Evolutionary conservation across 2,113 vertebrate genomes (phyloP), one percentile per base, ranked within the genome.

Genomic region (Chitala chitala): DNA sequence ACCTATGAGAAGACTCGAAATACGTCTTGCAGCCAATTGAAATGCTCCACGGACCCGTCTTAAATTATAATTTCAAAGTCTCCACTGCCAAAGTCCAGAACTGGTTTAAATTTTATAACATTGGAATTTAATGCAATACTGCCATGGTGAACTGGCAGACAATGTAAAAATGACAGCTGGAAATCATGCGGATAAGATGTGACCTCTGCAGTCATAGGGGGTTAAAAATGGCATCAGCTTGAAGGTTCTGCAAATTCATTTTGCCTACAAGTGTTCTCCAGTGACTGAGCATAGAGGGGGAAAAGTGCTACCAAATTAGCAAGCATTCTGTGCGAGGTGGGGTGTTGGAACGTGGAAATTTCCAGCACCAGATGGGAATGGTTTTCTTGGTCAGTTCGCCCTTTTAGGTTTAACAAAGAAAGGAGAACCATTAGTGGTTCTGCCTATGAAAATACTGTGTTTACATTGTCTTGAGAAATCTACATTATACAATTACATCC

Each of bases 1-100:
- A 99, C 94, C 98, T 99, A 83, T 77, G 80, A 8, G 6, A 78
- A 17, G 24, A 29, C 58, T 7, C 2, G 36, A 50, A 61, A 40
- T 22, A 26, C n/a, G 20, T 59, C 69, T 68, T 17, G 38, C 50
- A 36, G 12, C 12, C 48, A 40, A n/a, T 44, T 38, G n/a, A n/a
- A 63, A 17, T 13, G 17, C 29, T 8, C 3, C 33, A 46, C 33
- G 36, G 10, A 66, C 8, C 40, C 64, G 33, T 15, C 4, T 46
- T 38, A 13, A 20, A 44, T 46, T 3, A 46, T 22, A 46, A n/a
- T n/a, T n/a, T n/a, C 12, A 7, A 9, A 20, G 33, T 10, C n/a
- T 64, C n/a, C 61, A 59, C 36, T 24, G 36, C 17, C n/a, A n/a
- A n/a, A n/a, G n/a, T n/a, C n/a, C n/a, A n/a, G n/a, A n/a, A n/a